Percentiles rank a stretch among this genome's conserved stretches.
These are phyloP conservation scores for Sus cebifrons DNA, from an alignment of 2,797 vertebrate genomes.

Conservation along the genomic window DNA sequence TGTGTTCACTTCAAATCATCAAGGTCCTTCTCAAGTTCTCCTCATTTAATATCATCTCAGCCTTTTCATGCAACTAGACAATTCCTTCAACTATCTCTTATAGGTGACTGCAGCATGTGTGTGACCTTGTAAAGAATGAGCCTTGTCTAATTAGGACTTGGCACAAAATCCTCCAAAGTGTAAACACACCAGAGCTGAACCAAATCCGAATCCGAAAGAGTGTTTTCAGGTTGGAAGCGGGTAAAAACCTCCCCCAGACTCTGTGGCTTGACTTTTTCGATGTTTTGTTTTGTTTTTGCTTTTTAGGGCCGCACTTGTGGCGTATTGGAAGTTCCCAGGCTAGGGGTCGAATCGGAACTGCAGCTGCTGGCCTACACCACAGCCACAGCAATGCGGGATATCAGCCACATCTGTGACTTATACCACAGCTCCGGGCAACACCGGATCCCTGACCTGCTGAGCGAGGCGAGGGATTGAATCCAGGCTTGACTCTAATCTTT, in stretches of 20 bases:
- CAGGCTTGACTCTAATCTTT: not conserved
- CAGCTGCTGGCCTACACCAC: too few relatives aligned
- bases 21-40: conserved; percentile 25
- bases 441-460: too few relatives aligned
- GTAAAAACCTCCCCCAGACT: not conserved
- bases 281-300: too few relatives aligned
- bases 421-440: too few relatives aligned
- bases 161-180: not conserved
- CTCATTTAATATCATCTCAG: conserved; percentile 30
- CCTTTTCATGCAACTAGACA: conserved; percentile 31
- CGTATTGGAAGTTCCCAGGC: too few relatives aligned
- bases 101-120: not conserved
- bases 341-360: too few relatives aligned
- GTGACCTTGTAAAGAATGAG: conserved; percentile 52
- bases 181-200: conserved; percentile 19
- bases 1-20: not conserved
- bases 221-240: not conserved
- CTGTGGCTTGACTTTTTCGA: not conserved
- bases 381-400: too few relatives aligned
- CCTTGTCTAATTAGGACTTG: conserved; percentile 50
- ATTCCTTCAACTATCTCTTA: conserved; percentile 53
- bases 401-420: too few relatives aligned
- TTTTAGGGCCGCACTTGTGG: too few relatives aligned
- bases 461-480: too few relatives aligned
- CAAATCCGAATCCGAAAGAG: not conserved